A percentile compares a stretch with the other conserved stretches of the same genome.
Conservation (phyloP, 1,140 invertebrate genomes). For the Drosophila ambigua region DNA sequence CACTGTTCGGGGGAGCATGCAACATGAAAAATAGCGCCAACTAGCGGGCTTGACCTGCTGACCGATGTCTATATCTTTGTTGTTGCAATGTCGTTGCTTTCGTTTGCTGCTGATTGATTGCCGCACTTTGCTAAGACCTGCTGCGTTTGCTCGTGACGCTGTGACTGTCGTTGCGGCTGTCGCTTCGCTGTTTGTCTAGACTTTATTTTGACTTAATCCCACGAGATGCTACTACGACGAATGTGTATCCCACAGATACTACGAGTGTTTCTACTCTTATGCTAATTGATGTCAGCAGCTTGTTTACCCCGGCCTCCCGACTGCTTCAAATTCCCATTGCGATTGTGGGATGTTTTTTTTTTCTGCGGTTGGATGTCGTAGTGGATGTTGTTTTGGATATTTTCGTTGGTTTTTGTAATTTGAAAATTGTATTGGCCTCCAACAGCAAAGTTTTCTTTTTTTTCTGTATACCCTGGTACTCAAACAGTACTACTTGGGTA, state of each 20-base stretch:
- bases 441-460: constrained; percentile 24
- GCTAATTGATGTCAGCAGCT: constrained; percentile 72
- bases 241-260: too few relatives aligned
- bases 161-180: constrained; percentile 5
- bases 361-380: constrained; percentile 11
- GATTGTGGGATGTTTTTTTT: constrained; percentile 31
- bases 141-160: constrained; percentile 5
- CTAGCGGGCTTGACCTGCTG: constrained; percentile 61
- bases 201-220: constrained; percentile 61
- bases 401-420: constrained; percentile 62
- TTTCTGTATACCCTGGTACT: neutral
- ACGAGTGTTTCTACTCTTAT: constrained; percentile 24
- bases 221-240: constrained; percentile 6
- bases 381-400: constrained; percentile 10
- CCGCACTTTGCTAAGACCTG: constrained; percentile 48
- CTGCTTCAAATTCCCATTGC: constrained; percentile 54
- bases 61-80: constrained; percentile 21
- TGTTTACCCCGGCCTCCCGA: constrained; percentile 32
- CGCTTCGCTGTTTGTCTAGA: constrained; percentile 59
- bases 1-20: constrained; percentile 20
- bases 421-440: constrained; percentile 76
- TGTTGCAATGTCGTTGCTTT: constrained; percentile 15
- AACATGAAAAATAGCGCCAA: constrained; percentile 36
- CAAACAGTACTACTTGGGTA: too few relatives aligned
- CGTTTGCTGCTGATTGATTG: constrained; percentile 63